A percentile compares a stretch with the other conserved stretches of the same genome.
These are phyloP conservation scores for human DNA, from an alignment of 2,113 vertebrate species.

Conservation along the genomic window GRCh38 chr20:13653001-13653500, in stretches of 20 bases:
- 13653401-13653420: conserved; percentile 68
- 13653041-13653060: too few species aligned
- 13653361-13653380: conserved; percentile 67
- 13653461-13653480: conserved; percentile 75
- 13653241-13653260: conserved; percentile 44
- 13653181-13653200: background rate
- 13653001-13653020: too few species aligned
- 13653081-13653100: too few species aligned
- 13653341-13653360: conserved; percentile 59
- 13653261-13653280: conserved; percentile 70
- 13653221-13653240: conserved; percentile 6
- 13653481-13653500: conserved; percentile 75
- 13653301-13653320: conserved; percentile 21
- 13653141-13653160: too few species aligned
- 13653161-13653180: too few species aligned
- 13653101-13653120: too few species aligned
- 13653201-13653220: background rate
- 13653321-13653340: conserved; percentile 61
- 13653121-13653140: too few species aligned
- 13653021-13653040: too few species aligned
- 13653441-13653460: conserved; percentile 76
- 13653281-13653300: conserved; percentile 40
- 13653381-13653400: conserved; percentile 53
- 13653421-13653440: conserved; percentile 76
- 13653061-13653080: too few species aligned